phyloP scores from a whole-genome alignment of 2,888 invertebrate genomes.

The Eurytoma californica region DNA sequence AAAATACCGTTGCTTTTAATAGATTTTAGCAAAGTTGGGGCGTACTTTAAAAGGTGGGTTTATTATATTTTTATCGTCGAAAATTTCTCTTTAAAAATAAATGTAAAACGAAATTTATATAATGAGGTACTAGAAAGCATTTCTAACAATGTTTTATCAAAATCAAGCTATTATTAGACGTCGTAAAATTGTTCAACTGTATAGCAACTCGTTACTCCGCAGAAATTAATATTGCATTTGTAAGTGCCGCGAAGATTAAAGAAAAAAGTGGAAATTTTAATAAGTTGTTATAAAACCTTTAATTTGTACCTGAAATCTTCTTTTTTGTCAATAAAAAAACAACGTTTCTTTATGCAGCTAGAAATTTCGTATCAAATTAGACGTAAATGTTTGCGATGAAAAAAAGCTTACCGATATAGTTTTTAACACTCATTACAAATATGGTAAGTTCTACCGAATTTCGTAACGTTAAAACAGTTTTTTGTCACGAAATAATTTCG shows the following conservation, averaged over 20 bases:
- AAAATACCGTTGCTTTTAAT: too few relatives aligned
- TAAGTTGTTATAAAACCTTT: neutral
- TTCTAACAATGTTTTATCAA: slow-evolving; percentile 36
- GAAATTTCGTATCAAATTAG: too few relatives aligned
- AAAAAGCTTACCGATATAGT: neutral
- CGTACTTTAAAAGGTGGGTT: neutral
- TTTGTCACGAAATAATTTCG: too few relatives aligned
- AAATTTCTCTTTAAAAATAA: slow-evolving; percentile 5
- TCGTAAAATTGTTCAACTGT: slow-evolving; percentile 46
- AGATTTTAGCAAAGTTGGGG: neutral
- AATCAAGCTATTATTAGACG: slow-evolving; percentile 37
- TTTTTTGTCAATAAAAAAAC: too few relatives aligned
- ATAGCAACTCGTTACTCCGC: slow-evolving; percentile 19
- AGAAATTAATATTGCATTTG: slow-evolving; percentile 31
- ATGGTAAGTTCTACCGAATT: too few relatives aligned
- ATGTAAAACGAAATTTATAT: slow-evolving; percentile 21
- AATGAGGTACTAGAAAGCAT: slow-evolving; percentile 31
- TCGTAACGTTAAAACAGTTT: too few relatives aligned
- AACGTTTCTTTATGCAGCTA: too few relatives aligned
- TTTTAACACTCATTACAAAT: too few relatives aligned
- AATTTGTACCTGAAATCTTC: too few relatives aligned
- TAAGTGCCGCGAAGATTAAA: neutral
- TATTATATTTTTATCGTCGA: neutral
- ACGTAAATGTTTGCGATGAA: neutral
- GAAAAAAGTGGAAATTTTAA: slow-evolving; percentile 21